Conservation (phyloP, 2,113 vertebrate species). For the Pelecanus crispus region DNA sequence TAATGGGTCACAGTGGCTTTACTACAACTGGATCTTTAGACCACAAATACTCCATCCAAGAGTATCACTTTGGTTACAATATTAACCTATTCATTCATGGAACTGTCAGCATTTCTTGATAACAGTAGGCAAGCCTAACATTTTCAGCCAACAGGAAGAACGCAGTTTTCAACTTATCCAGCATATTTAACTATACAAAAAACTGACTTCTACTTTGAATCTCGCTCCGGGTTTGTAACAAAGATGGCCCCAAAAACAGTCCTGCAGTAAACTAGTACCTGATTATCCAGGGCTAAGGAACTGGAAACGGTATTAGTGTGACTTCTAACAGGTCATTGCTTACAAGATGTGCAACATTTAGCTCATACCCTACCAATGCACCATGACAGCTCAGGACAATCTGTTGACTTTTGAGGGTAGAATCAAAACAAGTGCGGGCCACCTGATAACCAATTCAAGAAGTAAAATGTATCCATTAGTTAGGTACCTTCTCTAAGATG, state of each 20-base stretch:
- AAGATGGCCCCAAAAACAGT: neutral
- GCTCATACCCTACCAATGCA: neutral
- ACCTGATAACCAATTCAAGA: neutral
- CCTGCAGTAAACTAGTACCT: neutral
- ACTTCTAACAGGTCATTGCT: neutral
- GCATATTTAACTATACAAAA: neutral
- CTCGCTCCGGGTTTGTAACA: neutral
- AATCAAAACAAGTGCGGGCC: neutral
- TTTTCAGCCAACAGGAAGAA: neutral
- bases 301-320: accelerated
- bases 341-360: neutral
- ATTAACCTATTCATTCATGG: neutral
- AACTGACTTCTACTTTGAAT: neutral
- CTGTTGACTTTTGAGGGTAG: neutral
- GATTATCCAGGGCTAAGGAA: neutral
- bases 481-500: neutral
- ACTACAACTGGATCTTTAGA: neutral
- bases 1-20: neutral
- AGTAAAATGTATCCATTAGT: neutral
- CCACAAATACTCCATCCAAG: neutral
- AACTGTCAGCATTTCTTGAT: neutral
- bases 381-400: neutral
- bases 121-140: neutral
- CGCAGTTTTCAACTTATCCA: neutral
- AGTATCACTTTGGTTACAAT: neutral